Percentiles rank a stretch among this genome's conserved stretches.
Conservation (phyloP, 2,888 invertebrate genomes). For the Ischnura elegans region DNA sequence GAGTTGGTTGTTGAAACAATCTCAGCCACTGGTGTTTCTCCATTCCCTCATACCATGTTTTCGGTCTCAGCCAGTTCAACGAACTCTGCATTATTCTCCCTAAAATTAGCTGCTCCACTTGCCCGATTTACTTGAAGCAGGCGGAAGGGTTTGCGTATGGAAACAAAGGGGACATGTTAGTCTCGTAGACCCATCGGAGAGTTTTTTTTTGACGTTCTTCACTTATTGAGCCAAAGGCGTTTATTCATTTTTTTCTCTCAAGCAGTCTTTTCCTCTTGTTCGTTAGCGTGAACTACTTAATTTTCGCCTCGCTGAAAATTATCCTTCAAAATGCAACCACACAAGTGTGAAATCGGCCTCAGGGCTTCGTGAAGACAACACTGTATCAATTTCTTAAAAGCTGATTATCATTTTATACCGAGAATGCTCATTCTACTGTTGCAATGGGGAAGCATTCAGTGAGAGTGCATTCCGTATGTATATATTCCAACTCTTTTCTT, state of each 20-base stretch:
- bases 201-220: background rate
- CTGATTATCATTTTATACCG: too few species aligned
- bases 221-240: background rate
- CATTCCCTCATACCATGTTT: background rate
- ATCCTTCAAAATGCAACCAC: background rate
- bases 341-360: background rate
- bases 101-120: background rate
- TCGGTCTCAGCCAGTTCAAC: background rate
- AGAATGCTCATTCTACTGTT: too few species aligned
- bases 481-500: too few species aligned
- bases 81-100: background rate
- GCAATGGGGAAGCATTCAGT: too few species aligned
- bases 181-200: background rate
- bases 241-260: background rate
- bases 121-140: background rate
- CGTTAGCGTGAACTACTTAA: background rate
- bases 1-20: background rate
- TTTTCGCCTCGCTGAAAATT: background rate
- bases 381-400: too few species aligned
- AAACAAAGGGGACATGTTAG: background rate
- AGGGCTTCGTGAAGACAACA: background rate
- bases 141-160: background rate
- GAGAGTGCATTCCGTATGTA: too few species aligned
- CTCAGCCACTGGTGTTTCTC: background rate
- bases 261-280: background rate